Evolutionary conservation across 1,140 invertebrate species (phyloP).

Genomic region (Drosophila virilis): DNA sequence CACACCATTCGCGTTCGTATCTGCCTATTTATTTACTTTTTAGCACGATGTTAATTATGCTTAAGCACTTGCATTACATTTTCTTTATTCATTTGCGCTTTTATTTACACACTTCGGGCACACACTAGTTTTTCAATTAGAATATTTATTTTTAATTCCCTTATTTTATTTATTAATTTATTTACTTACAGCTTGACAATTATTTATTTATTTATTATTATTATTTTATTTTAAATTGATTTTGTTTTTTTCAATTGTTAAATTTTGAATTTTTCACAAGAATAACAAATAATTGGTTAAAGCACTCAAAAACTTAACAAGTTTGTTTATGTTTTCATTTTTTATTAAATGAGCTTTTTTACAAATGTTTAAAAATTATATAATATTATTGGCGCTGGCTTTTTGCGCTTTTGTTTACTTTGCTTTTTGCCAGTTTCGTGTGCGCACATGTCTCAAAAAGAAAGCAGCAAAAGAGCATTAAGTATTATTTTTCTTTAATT

Average conservation of each 20-base stretch:
- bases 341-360: not conserved
- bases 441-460: not conserved
- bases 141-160: too few species aligned
- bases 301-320: too few species aligned
- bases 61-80: not conserved
- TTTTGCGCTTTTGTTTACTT: conserved; percentile 45
- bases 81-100: not conserved
- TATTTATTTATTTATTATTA: too few species aligned
- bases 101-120: not conserved
- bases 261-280: too few species aligned
- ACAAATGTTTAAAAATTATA: conserved; percentile 42
- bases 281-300: too few species aligned
- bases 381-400: conserved; percentile 41
- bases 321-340: not conserved
- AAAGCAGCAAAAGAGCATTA: not conserved
- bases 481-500: not conserved
- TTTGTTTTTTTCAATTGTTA: too few species aligned
- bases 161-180: too few species aligned
- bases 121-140: not conserved
- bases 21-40: not conserved
- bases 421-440: conserved; percentile 13
- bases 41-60: not conserved
- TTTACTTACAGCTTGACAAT: too few species aligned
- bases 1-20: not conserved
- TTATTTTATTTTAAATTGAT: too few species aligned